Percentiles rank a stretch among this genome's conserved stretches.
Conservation (phyloP, 64 coral and sea anemone genomes). For the Exaiptasia diaphana region DNA sequence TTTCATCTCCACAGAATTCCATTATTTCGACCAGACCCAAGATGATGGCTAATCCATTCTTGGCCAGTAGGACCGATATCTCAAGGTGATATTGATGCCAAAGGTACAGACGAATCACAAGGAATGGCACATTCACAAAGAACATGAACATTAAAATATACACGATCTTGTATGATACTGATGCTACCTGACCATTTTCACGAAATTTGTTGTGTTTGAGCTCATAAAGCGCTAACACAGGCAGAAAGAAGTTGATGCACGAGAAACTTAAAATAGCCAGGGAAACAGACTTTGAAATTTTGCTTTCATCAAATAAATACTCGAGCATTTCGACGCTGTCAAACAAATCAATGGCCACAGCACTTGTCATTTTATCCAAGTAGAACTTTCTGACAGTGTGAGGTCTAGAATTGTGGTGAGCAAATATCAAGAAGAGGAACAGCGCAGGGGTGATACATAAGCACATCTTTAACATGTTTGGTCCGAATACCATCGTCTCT, state of each 20-base stretch:
- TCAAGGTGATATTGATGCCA: constrained; percentile 75
- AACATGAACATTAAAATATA: constrained; percentile 83
- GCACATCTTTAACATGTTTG: constrained; percentile 82
- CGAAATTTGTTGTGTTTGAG: constrained; percentile 90
- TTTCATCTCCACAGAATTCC: constrained; percentile 84
- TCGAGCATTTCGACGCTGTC: constrained; percentile 96
- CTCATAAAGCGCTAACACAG: constrained; percentile 80
- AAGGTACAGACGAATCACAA: constrained; percentile 68
- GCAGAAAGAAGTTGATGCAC: constrained; percentile 87
- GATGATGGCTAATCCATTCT: constrained; percentile 73
- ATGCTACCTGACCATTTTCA: constrained; percentile 71
- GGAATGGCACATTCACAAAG: constrained; percentile 87
- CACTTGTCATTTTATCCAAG: constrained; percentile 70
- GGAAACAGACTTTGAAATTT: background rate
- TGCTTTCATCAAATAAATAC: constrained; percentile 69
- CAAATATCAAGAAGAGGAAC: constrained; percentile 81
- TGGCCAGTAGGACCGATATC: constrained; percentile 79
- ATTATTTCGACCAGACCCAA: constrained; percentile 73
- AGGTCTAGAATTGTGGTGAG: constrained; percentile 79
- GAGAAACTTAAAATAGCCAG: constrained; percentile 70
- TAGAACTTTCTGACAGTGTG: constrained; percentile 66
- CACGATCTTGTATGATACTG: constrained; percentile 82
- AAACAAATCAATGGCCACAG: constrained; percentile 89
- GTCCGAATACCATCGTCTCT: constrained; percentile 58
- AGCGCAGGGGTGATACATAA: constrained; percentile 82